Percentiles rank a stretch among this genome's conserved stretches.
Conservation (phyloP, 1,140 invertebrate species). For the Catajapyx aquilonaris region DNA sequence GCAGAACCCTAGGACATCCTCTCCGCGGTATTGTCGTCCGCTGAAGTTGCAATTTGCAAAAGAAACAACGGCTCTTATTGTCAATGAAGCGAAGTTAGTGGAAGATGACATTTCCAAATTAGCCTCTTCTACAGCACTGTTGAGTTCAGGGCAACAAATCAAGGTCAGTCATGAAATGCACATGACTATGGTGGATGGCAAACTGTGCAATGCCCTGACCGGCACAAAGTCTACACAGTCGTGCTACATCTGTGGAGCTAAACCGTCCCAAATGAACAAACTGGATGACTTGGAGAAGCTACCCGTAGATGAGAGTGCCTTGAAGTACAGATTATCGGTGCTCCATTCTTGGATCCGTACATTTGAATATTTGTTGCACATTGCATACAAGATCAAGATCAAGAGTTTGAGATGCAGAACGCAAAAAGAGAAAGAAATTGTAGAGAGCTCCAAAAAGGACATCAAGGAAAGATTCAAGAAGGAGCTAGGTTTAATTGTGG, state of each 20-base stretch:
- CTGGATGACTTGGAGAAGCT: constrained; percentile 7
- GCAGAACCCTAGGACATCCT: constrained; percentile 17
- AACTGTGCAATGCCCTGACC: constrained; percentile 21
- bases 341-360: neutral
- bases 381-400: neutral
- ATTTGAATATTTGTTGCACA: neutral
- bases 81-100: constrained; percentile 12
- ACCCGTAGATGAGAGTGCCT: constrained; percentile 1
- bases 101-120: constrained; percentile 13
- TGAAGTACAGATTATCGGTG: neutral
- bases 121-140: constrained; percentile 8
- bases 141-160: constrained; percentile 11
- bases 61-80: constrained; percentile 13
- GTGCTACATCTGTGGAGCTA: constrained; percentile 18
- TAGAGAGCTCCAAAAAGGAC: constrained; percentile 11
- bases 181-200: constrained; percentile 23
- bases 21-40: constrained; percentile 16
- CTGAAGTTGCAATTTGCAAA: constrained; percentile 16
- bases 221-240: constrained; percentile 14
- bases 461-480: constrained; percentile 15
- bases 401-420: neutral
- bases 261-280: constrained; percentile 15
- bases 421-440: neutral
- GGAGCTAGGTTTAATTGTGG: constrained; percentile 7
- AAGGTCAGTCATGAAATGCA: constrained; percentile 12